phyloP scores from a whole-genome alignment of 92 coral and sea anemone genomes.

The Porites rus region DNA sequence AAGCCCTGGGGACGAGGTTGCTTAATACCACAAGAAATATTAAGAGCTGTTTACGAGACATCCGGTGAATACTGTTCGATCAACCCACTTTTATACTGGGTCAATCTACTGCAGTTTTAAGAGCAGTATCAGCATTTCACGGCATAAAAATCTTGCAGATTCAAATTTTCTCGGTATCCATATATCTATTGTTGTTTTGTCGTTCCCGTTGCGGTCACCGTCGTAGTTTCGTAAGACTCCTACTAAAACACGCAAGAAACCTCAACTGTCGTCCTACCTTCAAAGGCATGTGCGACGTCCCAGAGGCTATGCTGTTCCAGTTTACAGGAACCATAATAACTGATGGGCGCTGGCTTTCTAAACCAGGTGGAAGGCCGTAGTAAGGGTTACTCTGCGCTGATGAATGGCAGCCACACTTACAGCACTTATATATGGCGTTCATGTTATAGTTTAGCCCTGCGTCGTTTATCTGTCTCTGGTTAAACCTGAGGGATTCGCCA shows the following conservation, averaged over 20 bases:
- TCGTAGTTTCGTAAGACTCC: too few relatives aligned
- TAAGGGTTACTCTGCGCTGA: neutral
- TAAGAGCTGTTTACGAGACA: too few relatives aligned
- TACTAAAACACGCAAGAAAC: neutral
- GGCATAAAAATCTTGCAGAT: too few relatives aligned
- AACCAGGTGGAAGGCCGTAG: neutral
- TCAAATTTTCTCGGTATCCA: too few relatives aligned
- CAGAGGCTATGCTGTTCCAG: neutral
- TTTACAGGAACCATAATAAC: conserved; percentile 41
- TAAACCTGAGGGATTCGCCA: neutral
- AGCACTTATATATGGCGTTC: neutral
- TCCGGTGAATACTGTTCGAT: too few relatives aligned
- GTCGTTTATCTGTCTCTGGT: neutral
- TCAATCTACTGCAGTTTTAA: too few relatives aligned
- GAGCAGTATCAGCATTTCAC: too few relatives aligned
- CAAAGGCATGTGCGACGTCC: conserved; percentile 29
- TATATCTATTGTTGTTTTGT: too few relatives aligned
- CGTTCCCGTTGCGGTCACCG: too few relatives aligned
- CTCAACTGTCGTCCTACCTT: neutral
- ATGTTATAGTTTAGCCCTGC: neutral
- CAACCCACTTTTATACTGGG: too few relatives aligned
- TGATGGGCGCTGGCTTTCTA: conserved; percentile 33
- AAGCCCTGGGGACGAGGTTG: too few relatives aligned
- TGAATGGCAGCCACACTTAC: conserved; percentile 32
- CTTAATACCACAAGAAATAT: too few relatives aligned